phyloP scores from a whole-genome alignment of 2,797 vertebrate species.

The Coracias cyanogaster region DNA sequence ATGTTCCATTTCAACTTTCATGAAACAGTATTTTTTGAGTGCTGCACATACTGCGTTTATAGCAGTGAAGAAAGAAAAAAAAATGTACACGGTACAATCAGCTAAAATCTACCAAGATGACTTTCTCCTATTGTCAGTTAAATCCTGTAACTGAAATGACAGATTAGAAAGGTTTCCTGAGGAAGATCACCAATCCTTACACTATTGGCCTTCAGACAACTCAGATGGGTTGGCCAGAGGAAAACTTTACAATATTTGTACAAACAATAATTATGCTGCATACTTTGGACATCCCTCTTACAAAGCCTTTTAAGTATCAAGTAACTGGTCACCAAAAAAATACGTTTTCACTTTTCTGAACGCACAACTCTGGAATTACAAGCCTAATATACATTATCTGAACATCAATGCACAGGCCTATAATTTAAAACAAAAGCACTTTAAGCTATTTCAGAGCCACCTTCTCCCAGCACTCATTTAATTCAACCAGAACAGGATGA shows the following conservation, averaged over 20 bases:
- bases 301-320: not conserved
- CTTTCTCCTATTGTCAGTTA: not conserved
- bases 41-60: not conserved
- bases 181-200: not conserved
- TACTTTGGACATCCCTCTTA: not conserved
- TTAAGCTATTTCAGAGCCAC: not conserved
- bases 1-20: not conserved
- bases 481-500: slow-evolving; percentile 10
- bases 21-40: not conserved
- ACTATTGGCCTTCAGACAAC: not conserved
- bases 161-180: not conserved
- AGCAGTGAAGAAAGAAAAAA: not conserved
- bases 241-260: not conserved
- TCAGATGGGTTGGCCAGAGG: not conserved
- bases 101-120: not conserved
- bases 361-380: not conserved
- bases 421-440: not conserved
- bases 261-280: not conserved
- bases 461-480: not conserved
- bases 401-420: not conserved
- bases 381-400: not conserved
- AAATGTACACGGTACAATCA: not conserved
- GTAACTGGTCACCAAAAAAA: slow-evolving; percentile 30
- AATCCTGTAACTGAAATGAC: not conserved
- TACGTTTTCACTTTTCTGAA: not conserved